Evolutionary conservation across 2,113 vertebrate genomes (phyloP).

Genomic region (Connochaetes taurinus): DNA sequence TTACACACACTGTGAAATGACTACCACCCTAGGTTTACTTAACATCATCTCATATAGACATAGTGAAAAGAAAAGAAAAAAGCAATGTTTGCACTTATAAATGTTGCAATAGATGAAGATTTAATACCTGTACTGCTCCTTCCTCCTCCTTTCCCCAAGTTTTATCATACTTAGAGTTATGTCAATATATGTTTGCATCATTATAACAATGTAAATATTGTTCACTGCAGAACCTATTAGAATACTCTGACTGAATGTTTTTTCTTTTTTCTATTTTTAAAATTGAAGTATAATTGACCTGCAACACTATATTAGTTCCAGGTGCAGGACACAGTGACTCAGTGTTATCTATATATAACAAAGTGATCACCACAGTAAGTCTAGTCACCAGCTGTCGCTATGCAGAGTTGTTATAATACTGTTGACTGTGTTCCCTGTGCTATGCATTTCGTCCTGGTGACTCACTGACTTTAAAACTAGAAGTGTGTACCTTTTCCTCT

Average conservation of each 20-base stretch:
- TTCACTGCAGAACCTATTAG: neutral
- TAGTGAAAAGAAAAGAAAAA: neutral
- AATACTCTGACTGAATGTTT: neutral
- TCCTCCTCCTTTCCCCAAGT: neutral
- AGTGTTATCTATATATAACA: neutral
- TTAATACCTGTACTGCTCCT: fast-evolving
- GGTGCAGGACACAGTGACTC: neutral
- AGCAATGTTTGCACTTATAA: neutral
- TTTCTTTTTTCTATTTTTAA: neutral
- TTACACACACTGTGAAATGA: neutral
- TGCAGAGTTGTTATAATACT: neutral
- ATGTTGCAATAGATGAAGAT: neutral
- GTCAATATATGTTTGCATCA: neutral
- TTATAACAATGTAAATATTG: neutral
- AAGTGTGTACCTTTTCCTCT: neutral
- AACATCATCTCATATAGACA: neutral
- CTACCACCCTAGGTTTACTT: neutral
- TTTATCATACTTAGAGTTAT: neutral
- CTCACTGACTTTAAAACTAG: neutral
- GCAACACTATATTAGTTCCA: neutral
- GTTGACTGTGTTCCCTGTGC: neutral
- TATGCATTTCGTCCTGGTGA: neutral
- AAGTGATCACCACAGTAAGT: neutral
- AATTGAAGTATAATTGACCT: neutral
- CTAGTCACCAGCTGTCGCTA: neutral